Base-by-base conservation (phyloP, 2,113 vertebrate genomes). In the Reinhardtius hippoglossoides region DNA sequence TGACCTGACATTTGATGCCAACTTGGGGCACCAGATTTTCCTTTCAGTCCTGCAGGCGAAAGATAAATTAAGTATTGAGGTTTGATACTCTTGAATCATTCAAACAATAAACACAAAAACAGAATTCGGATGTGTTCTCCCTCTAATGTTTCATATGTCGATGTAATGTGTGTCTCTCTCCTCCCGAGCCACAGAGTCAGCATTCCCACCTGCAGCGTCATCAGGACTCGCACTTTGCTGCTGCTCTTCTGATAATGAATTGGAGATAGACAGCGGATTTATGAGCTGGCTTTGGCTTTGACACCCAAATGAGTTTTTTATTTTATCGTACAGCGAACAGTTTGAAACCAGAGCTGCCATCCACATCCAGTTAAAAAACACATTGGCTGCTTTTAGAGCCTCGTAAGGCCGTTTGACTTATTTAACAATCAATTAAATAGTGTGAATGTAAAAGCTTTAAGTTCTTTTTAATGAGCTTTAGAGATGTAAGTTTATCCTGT, bases 291-390 rank as follows among this genome's bases (percentile, higher is more conserved):
- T 79, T 74, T 66, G 61, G 48, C 21, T 71, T 80, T 85, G 69
- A 71, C 67, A 74, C 40, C 16, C 48, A 81, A 81, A 72, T 85
- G n/a, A 78, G 54, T 40, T 78, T 40, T 78, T 7, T 58, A 50
- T 85, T 74, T 66, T 79, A 76, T 80, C 26, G 4, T 16, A 50
- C 31, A 27, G 37, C 52, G 21, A 64, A 63, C 64, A 70, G 59
- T 66, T 62, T 64, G 40, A 76, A 80, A 71, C 56, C 60, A 78
- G 64, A 69, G 68, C 54, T 48, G 65, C 40, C 57, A 37, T 37
- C 55, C 65, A 61, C 59, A 73, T 65, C 58, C 58, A 4, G 9
- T 74, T 76, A 56, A 69, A 59, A 55, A 24, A 35, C 56, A 42
- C 74, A 58, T 67, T 52, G 61, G 44, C 48, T 50, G 42, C 73